Conservation (phyloP, 2,888 invertebrate genomes). For the Malacosoma neustria region DNA sequence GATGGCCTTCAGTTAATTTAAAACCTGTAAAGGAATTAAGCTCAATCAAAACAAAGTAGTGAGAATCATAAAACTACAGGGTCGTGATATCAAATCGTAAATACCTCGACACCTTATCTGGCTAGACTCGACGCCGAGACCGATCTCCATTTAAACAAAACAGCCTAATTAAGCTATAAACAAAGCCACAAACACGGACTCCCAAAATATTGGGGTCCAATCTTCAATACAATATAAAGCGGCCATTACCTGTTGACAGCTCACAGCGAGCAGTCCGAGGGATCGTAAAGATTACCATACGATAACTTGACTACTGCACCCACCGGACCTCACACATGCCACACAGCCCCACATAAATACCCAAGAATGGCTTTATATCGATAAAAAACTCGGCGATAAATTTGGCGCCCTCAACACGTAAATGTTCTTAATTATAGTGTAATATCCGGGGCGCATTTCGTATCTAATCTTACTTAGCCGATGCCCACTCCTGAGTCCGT, state of each 20-base stretch:
- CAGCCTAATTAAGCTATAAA: slow-evolving; percentile 74
- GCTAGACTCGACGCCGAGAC: slow-evolving; percentile 52
- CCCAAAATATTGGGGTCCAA: slow-evolving; percentile 52
- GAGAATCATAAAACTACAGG: slow-evolving; percentile 31
- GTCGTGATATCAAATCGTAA: slow-evolving; percentile 57
- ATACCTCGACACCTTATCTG: slow-evolving; percentile 70
- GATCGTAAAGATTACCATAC: slow-evolving; percentile 70
- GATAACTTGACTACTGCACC: slow-evolving; percentile 67
- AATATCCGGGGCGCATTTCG: slow-evolving; percentile 57
- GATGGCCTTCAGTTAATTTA: not conserved
- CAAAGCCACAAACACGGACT: slow-evolving; percentile 66
- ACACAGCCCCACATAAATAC: slow-evolving; percentile 61
- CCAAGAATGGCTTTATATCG: slow-evolving; percentile 63
- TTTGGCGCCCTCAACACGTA: slow-evolving; percentile 71
- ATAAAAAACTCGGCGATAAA: slow-evolving; percentile 72
- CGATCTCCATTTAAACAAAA: slow-evolving; percentile 66
- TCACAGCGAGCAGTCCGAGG: slow-evolving; percentile 58
- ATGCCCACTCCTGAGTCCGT: slow-evolving; percentile 22
- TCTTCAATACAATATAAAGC: slow-evolving; percentile 50
- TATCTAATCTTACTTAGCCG: slow-evolving; percentile 64
- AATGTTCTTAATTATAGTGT: slow-evolving; percentile 72
- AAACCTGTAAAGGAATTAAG: slow-evolving; percentile 13
- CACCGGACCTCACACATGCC: slow-evolving; percentile 64
- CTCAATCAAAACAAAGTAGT: slow-evolving; percentile 47
- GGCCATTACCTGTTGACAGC: slow-evolving; percentile 70